A percentile compares a stretch with the other conserved stretches of the same genome.
Evolutionary conservation across 2,888 invertebrate genomes (phyloP).

Genomic region (Hyposoter dolosus): DNA sequence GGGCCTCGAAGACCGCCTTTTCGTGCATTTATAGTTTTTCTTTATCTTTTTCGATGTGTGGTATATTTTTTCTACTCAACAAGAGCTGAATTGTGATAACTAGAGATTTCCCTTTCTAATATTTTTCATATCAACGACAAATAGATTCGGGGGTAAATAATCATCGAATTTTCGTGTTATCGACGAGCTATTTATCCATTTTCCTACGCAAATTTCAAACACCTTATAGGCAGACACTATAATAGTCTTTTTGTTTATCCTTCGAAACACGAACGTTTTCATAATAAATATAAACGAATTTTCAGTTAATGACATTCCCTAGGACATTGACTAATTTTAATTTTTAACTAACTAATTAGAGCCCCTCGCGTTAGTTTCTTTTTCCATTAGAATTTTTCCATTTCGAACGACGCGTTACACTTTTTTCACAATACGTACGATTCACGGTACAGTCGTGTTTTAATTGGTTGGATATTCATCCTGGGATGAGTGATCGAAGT

Average conservation of each 20-base stretch:
- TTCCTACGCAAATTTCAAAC: constrained; percentile 25
- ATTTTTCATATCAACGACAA: constrained; percentile 17
- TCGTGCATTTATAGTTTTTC: constrained; percentile 26
- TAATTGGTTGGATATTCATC: constrained; percentile 28
- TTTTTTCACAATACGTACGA: constrained; percentile 55
- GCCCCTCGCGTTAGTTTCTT: constrained; percentile 9
- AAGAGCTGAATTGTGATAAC: constrained; percentile 16
- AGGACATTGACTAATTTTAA: constrained; percentile 50
- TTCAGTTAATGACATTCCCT: constrained; percentile 24
- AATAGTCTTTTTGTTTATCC: not conserved
- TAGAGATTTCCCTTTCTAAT: constrained; percentile 11
- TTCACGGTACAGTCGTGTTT: constrained; percentile 29
- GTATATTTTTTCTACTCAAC: constrained; percentile 9
- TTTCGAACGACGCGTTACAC: constrained; percentile 32
- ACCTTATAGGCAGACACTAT: constrained; percentile 15
- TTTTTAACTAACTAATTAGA: constrained; percentile 41
- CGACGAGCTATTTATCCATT: constrained; percentile 27
- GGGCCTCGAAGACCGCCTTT: constrained; percentile 43
- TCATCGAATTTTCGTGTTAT: constrained; percentile 16
- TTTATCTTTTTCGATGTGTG: constrained; percentile 33
- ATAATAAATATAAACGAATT: constrained; percentile 42
- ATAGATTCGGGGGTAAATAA: constrained; percentile 36
- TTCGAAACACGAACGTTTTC: constrained; percentile 36
- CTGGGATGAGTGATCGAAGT: not conserved
- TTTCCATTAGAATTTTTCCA: constrained; percentile 42